Percentiles rank a stretch among this genome's conserved stretches.
Conservation (phyloP, 2,888 invertebrate genomes). For the Nomada flava region DNA sequence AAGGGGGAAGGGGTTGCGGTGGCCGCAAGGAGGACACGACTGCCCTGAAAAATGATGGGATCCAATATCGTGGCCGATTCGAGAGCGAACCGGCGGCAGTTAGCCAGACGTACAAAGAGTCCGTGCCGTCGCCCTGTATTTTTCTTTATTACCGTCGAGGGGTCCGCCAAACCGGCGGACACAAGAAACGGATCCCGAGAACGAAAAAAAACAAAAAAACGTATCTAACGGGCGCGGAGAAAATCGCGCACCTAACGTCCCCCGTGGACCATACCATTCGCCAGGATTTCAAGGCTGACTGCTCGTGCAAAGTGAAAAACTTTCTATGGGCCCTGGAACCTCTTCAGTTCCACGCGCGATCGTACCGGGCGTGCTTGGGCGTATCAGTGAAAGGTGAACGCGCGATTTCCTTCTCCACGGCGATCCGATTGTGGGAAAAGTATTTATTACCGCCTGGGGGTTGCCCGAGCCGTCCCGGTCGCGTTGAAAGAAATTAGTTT, state of each 20-base stretch:
- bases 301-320: conserved; percentile 79
- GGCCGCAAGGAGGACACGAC: conserved; percentile 33
- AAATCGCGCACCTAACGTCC: conserved; percentile 34
- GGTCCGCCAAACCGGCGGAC: conserved; percentile 58
- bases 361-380: not conserved
- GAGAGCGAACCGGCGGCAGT: conserved; percentile 58
- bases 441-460: conserved; percentile 23
- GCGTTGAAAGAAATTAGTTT: conserved; percentile 21
- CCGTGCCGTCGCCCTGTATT: conserved; percentile 58
- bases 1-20: conserved; percentile 13
- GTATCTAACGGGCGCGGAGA: conserved; percentile 44
- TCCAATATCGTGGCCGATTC: conserved; percentile 67
- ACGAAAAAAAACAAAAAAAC: conserved; percentile 38
- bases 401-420: conserved; percentile 19
- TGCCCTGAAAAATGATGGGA: conserved; percentile 70
- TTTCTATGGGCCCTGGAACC: conserved; percentile 59
- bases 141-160: conserved; percentile 69
- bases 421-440: conserved; percentile 11
- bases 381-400: conserved; percentile 28
- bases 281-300: conserved; percentile 79
- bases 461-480: not conserved
- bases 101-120: conserved; percentile 60
- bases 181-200: conserved; percentile 65
- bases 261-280: conserved; percentile 64
- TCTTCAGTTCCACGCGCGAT: conserved; percentile 9